Evolutionary conservation across 2,797 vertebrate species (phyloP), one percentile per base, ranked within the genome.

Genomic region (Acanthornis magna): DNA sequence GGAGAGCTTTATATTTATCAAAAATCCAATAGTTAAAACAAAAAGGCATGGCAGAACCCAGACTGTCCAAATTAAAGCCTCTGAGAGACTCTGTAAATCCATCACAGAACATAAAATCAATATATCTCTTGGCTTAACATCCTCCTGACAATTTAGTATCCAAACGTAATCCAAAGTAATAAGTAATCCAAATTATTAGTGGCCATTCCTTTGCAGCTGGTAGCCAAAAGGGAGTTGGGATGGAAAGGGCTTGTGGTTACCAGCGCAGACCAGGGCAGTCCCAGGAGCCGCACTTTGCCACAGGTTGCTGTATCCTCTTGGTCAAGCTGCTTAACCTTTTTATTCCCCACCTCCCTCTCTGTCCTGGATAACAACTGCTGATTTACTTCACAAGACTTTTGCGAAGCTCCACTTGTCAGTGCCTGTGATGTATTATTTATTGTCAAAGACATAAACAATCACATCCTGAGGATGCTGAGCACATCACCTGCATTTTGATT

Each of bases 401-500:
- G 63, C 90, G 93, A 91, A 84, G 91, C 83, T 94, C 81, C 34
- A 61, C 95, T 96, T 95, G 89, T 95, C 93, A 94, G 22, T 54
- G 85, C 80, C 32, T 71, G 42, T 57, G 80, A 91, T 91, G 60
- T 91, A 93, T 95, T 94, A 95, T 96, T 96, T 97, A 94, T 96
- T 79, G 74, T 73, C 89, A 82, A 63, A 95, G 88, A 61, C 85
- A 87, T 88, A 95, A 96, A 94, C 95, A 96, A 77, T 86, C 3
- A 2, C 91, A 67, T 91, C 76, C 61, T 45, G 77, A 89, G 89
- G 74, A 62, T 40, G 78, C 93, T 62, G 80, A 88, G 74, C 74
- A 65, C 91, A 87, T 94, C 91, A 87, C 80, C 89, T 93, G 94
- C 89, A 91, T 96, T 86, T 92, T 95, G 94, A 97, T 97, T 92